A percentile compares a stretch with the other conserved stretches of the same genome.
These are phyloP conservation scores for Gavialis gangeticus DNA, from an alignment of 2,113 vertebrate genomes.

Conservation along the genomic window DNA sequence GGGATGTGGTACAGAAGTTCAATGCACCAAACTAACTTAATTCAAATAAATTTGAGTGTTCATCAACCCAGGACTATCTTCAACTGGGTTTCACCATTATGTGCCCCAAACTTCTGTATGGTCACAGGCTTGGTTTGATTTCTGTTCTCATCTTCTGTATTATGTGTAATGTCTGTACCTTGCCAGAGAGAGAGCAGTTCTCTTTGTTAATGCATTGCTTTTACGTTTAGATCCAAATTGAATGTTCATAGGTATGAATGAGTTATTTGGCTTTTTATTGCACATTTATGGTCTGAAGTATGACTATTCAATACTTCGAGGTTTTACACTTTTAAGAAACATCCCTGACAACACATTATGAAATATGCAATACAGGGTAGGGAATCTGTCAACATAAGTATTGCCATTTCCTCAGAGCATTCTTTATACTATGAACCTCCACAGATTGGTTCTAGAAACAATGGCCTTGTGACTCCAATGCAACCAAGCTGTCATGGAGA, in stretches of 20 bases:
- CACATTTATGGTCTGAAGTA: not conserved
- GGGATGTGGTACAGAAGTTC: too few relatives aligned
- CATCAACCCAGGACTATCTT: too few relatives aligned
- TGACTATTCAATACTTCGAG: not conserved
- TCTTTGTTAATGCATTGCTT: not conserved
- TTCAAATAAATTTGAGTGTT: too few relatives aligned
- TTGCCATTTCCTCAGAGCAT: not conserved
- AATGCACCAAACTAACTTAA: too few relatives aligned
- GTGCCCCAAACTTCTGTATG: too few relatives aligned
- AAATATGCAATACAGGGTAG: not conserved
- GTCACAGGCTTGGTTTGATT: too few relatives aligned
- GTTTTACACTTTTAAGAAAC: not conserved
- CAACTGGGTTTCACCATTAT: too few relatives aligned
- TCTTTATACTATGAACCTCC: not conserved
- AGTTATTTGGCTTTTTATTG: accelerated
- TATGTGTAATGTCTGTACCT: too few relatives aligned
- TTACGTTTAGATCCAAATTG: not conserved
- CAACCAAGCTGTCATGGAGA: not conserved
- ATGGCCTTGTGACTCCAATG: not conserved
- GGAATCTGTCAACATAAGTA: not conserved
- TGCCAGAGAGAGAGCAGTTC: not conserved
- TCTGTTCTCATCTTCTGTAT: too few relatives aligned
- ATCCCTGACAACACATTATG: accelerated
- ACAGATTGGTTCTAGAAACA: not conserved
- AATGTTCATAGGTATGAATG: not conserved